These are phyloP conservation scores for Drosophila siamana DNA, from an alignment of 2,888 invertebrate genomes.

Conservation along the genomic window DNA sequence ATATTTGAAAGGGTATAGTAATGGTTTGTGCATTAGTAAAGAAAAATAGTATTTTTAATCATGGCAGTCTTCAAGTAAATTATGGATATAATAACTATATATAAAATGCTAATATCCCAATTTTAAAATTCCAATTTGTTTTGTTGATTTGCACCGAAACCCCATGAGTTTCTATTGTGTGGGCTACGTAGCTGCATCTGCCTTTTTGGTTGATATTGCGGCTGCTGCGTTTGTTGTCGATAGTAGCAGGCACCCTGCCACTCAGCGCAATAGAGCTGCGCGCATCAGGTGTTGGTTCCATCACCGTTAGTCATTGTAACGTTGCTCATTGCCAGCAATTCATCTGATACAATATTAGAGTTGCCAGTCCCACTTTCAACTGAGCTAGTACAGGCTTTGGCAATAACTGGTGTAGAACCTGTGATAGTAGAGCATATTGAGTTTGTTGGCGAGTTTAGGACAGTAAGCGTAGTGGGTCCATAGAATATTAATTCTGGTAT, in stretches of 20 bases:
- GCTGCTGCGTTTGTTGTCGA: conserved; percentile 57
- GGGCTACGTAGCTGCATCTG: conserved; percentile 52
- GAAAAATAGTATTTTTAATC: not conserved
- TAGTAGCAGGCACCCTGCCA: conserved; percentile 69
- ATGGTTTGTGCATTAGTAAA: not conserved
- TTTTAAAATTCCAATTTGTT: conserved; percentile 70
- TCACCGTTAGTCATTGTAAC: conserved; percentile 50
- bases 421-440: conserved; percentile 83
- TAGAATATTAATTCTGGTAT: conserved; percentile 98
- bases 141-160: conserved; percentile 70
- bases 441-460: conserved; percentile 84
- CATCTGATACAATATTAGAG: conserved; percentile 52
- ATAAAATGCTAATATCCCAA: conserved; percentile 41
- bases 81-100: conserved; percentile 23
- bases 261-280: conserved; percentile 69
- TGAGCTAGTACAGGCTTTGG: conserved; percentile 34
- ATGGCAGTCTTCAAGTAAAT: not conserved
- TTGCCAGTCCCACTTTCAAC: conserved; percentile 50
- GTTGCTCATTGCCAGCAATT: conserved; percentile 36
- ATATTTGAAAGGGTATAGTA: no score
- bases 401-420: conserved; percentile 40
- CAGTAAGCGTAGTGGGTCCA: conserved; percentile 89
- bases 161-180: conserved; percentile 75
- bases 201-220: conserved; percentile 52
- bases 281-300: conserved; percentile 72